These are phyloP conservation scores for Nephrotoma appendiculata DNA, from an alignment of 2,888 invertebrate species.

Conservation along the genomic window DNA sequence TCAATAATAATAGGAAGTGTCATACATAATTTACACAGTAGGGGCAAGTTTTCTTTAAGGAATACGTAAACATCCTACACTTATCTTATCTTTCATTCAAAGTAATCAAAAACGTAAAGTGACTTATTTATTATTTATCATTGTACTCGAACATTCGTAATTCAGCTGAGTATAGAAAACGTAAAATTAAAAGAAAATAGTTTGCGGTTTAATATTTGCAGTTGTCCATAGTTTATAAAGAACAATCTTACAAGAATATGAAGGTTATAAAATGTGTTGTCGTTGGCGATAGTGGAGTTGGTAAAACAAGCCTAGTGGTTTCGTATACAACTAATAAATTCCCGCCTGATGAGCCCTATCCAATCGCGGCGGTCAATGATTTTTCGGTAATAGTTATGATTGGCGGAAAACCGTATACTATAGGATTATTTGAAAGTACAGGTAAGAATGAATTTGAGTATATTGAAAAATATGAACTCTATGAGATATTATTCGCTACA, in stretches of 20 bases:
- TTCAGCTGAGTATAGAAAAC: no score
- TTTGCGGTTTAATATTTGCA: no score
- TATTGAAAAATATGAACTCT: neutral
- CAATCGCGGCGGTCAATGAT: conserved; percentile 85
- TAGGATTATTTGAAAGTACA: conserved; percentile 98
- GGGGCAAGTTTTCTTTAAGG: no score
- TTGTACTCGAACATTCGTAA: no score
- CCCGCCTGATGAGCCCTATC: conserved; percentile 88
- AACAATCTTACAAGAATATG: conserved; percentile 37
- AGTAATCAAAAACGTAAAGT: no score
- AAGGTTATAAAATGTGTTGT: conserved; percentile 97
- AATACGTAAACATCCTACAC: no score
- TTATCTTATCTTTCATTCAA: no score
- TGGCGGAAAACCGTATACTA: conserved; percentile 96
- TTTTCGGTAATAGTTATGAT: conserved; percentile 99
- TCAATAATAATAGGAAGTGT: no score
- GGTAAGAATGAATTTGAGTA: conserved; percentile 34
- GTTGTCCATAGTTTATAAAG: neutral
- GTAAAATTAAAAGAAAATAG: no score
- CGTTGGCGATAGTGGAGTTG: conserved; percentile 93
- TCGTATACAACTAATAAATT: conserved; percentile 94
- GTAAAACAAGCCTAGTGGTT: conserved; percentile 90
- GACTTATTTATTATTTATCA: no score
- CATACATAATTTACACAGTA: no score
- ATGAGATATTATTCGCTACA: neutral